Conservation (phyloP, 30 jellyfish, hydroid and myxozoan genomes). For the Sanderia malayensis region DNA sequence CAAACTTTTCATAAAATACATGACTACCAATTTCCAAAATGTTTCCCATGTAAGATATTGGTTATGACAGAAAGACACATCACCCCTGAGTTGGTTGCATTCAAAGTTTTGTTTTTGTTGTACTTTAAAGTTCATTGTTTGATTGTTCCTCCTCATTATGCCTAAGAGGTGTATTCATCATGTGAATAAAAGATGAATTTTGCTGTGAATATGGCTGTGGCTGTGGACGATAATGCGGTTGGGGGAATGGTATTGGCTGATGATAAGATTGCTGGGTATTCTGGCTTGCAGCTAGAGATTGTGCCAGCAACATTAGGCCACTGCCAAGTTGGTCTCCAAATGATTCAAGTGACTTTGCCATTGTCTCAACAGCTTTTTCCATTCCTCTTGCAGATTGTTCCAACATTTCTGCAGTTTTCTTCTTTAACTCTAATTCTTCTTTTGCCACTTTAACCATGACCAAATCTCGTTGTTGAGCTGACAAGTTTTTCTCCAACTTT, state of each 20-base stretch:
- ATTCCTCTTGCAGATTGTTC: no score
- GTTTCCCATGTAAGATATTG: no score
- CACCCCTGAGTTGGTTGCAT: no score
- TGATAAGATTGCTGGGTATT: neutral
- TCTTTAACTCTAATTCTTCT: conserved; percentile 8
- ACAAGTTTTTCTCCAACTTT: conserved; percentile 23
- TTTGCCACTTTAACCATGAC: conserved; percentile 15
- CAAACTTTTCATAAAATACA: no score
- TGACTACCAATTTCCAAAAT: no score
- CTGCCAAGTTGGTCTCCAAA: neutral
- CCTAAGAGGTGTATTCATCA: neutral
- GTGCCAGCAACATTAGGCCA: neutral
- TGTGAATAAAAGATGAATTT: neutral
- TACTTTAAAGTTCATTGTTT: no score
- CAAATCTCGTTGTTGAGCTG: conserved; percentile 39
- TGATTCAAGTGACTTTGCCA: neutral
- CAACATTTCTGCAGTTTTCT: neutral
- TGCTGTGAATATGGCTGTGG: no score
- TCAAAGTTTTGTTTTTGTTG: no score
- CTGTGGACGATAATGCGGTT: conserved; percentile 16
- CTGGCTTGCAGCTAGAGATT: neutral
- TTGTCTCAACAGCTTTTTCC: neutral
- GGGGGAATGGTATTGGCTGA: neutral
- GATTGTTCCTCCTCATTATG: neutral
- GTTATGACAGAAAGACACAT: no score